phyloP scores from a whole-genome alignment of 1,140 invertebrate genomes.

The Procambarus clarkii region DNA sequence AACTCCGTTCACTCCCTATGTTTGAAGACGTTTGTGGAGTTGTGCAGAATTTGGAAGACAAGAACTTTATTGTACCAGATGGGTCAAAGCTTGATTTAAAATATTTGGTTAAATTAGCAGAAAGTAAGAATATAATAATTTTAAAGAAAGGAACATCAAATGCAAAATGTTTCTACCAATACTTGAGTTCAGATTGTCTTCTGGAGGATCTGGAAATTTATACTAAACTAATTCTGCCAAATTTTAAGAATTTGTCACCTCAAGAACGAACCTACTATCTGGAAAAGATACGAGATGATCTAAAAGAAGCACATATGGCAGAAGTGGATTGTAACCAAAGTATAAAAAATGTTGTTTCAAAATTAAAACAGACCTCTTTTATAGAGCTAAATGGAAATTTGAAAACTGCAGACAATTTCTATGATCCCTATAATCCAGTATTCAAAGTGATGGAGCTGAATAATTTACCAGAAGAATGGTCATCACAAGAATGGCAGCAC shows the following conservation, averaged over 20 bases:
- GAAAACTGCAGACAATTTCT: too few species aligned
- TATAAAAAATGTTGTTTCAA: neutral
- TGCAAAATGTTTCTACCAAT: neutral
- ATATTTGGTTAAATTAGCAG: neutral
- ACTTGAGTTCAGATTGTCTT: constrained; percentile 15
- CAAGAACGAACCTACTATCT: neutral
- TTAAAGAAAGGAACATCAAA: neutral
- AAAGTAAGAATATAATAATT: neutral
- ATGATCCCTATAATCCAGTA: too few species aligned
- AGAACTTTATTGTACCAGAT: constrained; percentile 27
- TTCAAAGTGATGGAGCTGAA: too few species aligned
- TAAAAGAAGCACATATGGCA: neutral
- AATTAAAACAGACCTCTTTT: too few species aligned
- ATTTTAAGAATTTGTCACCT: neutral
- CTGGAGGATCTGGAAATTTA: constrained; percentile 23
- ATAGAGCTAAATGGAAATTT: too few species aligned
- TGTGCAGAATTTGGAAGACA: neutral
- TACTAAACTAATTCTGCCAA: constrained; percentile 23
- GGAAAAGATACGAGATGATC: neutral
- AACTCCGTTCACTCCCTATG: constrained; percentile 14
- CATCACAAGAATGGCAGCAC: too few species aligned
- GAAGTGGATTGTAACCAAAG: neutral
- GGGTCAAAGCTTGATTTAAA: neutral
- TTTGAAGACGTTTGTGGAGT: constrained; percentile 15
- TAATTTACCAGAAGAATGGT: too few species aligned